These are phyloP conservation scores for Aldabrachelys gigantea DNA, from an alignment of 2,113 vertebrate genomes.

Conservation along the genomic window DNA sequence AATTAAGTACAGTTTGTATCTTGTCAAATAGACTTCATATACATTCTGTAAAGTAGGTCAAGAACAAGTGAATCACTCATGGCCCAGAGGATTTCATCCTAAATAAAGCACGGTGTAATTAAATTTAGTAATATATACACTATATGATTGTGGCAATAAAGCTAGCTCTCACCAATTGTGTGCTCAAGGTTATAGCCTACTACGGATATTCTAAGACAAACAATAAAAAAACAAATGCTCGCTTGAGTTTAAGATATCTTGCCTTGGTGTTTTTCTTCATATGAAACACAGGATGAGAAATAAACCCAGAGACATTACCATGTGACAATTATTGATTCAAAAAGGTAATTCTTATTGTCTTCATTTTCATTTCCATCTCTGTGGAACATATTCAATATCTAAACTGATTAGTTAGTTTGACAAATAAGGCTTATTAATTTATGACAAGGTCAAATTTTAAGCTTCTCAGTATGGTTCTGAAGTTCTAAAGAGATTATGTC, in stretches of 20 bases:
- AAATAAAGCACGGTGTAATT: conserved; percentile 16
- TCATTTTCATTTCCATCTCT: conserved; percentile 11
- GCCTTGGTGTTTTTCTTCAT: not conserved
- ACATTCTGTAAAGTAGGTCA: not conserved
- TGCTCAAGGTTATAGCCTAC: not conserved
- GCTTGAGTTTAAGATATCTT: not conserved
- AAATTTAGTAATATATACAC: not conserved
- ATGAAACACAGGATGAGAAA: not conserved
- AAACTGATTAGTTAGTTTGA: conserved; percentile 4
- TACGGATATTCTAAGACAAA: not conserved
- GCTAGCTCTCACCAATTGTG: not conserved
- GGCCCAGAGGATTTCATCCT: not conserved
- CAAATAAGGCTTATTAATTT: conserved; percentile 7
- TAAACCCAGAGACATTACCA: not conserved
- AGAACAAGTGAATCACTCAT: not conserved
- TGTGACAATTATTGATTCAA: not conserved
- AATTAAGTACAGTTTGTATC: not conserved
- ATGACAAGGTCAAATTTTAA: conserved; percentile 11
- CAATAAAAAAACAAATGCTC: not conserved
- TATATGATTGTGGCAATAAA: not conserved
- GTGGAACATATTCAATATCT: not conserved
- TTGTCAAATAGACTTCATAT: not conserved
- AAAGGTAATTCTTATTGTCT: not conserved
- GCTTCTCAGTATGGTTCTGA: not conserved
- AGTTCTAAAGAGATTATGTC: not conserved